Evolutionary conservation across 2,113 vertebrate genomes (phyloP).

Genomic region (Anarhynchus alexandrinus): DNA sequence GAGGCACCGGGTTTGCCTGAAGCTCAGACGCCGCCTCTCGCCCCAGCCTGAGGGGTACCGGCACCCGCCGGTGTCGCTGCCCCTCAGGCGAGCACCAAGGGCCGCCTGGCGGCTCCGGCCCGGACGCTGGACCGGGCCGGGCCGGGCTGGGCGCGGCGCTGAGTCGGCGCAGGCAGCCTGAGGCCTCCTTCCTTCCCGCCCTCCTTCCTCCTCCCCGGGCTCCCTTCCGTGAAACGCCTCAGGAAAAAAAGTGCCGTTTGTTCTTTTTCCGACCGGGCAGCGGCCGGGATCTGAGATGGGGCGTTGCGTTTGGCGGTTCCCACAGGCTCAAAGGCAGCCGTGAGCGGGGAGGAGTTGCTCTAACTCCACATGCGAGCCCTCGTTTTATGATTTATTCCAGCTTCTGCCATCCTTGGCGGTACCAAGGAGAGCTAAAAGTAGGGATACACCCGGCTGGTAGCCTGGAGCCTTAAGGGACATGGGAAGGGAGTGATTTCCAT

Average conservation of each 20-base stretch:
- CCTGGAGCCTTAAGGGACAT: background rate
- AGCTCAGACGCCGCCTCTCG: too few relatives aligned
- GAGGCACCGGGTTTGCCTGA: too few relatives aligned
- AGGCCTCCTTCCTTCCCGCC: too few relatives aligned
- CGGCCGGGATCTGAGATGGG: background rate
- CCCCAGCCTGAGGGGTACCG: accelerated
- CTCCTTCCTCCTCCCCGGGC: too few relatives aligned
- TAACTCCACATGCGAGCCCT: background rate
- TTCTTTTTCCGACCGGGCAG: background rate
- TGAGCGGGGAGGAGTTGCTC: background rate
- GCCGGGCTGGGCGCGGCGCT: background rate
- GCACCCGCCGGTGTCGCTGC: accelerated
- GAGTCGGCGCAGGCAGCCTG: background rate
- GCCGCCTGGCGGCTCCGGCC: background rate
- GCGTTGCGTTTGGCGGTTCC: background rate
- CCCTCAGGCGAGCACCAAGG: background rate
- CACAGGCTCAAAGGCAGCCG: background rate
- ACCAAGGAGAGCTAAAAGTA: background rate
- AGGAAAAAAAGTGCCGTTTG: background rate
- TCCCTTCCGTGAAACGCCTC: background rate
- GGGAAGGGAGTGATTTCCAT: background rate
- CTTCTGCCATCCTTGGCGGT: background rate
- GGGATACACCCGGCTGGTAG: background rate
- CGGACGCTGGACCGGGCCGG: too few relatives aligned
- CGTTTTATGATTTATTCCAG: background rate